Evolutionary conservation across 2,888 invertebrate genomes (phyloP).

Genomic region (Myathropa florea): DNA sequence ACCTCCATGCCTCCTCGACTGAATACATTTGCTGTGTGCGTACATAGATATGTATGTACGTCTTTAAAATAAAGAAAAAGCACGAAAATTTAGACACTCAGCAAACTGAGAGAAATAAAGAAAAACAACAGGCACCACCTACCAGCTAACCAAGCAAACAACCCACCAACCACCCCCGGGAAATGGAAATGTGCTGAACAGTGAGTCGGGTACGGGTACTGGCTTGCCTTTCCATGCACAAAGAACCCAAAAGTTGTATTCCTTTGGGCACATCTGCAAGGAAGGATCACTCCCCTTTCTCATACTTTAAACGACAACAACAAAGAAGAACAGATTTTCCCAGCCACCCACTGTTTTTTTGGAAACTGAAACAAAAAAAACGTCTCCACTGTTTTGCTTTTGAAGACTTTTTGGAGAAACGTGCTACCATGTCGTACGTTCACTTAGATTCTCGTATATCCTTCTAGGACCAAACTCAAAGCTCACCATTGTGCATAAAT

Average conservation of each 20-base stretch:
- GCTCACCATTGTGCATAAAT: slow-evolving; percentile 67
- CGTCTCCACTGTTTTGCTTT: slow-evolving; percentile 27
- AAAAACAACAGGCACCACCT: slow-evolving; percentile 53
- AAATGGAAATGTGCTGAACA: slow-evolving; percentile 62
- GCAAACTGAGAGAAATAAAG: slow-evolving; percentile 65
- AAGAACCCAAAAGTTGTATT: slow-evolving; percentile 69
- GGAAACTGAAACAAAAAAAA: neutral
- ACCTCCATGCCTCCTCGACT: neutral
- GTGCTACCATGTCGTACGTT: slow-evolving; percentile 59
- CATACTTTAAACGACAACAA: slow-evolving; percentile 30
- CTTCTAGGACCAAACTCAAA: slow-evolving; percentile 58
- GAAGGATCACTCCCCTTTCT: slow-evolving; percentile 63
- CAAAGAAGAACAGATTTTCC: slow-evolving; percentile 31
- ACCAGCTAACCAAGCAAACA: neutral
- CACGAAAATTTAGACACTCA: slow-evolving; percentile 69
- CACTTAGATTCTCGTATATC: slow-evolving; percentile 61
- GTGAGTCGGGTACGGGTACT: slow-evolving; percentile 21
- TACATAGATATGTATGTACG: slow-evolving; percentile 20
- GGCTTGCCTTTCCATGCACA: slow-evolving; percentile 45
- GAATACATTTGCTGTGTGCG: slow-evolving; percentile 45
- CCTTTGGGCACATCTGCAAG: slow-evolving; percentile 70
- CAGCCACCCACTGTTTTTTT: slow-evolving; percentile 57
- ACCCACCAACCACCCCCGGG: slow-evolving; percentile 35
- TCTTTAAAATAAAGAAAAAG: slow-evolving; percentile 66
- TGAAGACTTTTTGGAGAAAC: slow-evolving; percentile 46